Evolutionary conservation across 1,140 invertebrate species (phyloP).

Genomic region (Cydia strobilella): DNA sequence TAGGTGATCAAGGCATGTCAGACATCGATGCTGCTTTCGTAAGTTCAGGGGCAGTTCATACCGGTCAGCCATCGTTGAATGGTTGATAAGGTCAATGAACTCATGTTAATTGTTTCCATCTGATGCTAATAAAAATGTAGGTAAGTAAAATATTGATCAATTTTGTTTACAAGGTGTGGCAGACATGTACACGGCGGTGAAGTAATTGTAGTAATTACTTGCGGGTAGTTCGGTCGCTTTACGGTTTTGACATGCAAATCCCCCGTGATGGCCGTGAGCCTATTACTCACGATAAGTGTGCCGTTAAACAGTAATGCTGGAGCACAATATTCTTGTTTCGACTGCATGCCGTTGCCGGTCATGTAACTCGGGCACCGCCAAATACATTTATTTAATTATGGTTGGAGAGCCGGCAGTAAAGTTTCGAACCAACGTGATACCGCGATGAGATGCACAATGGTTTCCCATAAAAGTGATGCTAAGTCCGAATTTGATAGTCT

Average conservation of each 20-base stretch:
- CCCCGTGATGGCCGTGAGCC: neutral
- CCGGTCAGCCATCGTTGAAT: neutral
- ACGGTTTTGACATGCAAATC: constrained; percentile 31
- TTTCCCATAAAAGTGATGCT: no score
- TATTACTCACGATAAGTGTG: constrained; percentile 18
- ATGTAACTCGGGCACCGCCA: neutral
- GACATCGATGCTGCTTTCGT: no score
- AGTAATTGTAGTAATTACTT: constrained; percentile 12
- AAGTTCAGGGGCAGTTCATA: neutral
- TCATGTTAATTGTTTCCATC: neutral
- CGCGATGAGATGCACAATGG: no score
- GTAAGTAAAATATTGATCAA: neutral
- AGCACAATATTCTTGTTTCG: neutral
- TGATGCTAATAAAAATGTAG: neutral
- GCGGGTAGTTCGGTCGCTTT: constrained; percentile 8
- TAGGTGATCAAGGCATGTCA: no score
- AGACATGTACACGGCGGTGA: neutral
- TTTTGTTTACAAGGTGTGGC: neutral
- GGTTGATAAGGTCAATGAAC: neutral
- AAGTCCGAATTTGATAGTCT: no score
- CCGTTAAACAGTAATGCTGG: neutral
- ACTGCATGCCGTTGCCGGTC: neutral
- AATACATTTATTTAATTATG: neutral
- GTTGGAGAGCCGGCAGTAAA: no score
- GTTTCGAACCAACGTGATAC: no score